Evolutionary conservation across 30 jellyfish, hydroid and myxozoan species (phyloP).

Genomic region (Hydractinia echinata): DNA sequence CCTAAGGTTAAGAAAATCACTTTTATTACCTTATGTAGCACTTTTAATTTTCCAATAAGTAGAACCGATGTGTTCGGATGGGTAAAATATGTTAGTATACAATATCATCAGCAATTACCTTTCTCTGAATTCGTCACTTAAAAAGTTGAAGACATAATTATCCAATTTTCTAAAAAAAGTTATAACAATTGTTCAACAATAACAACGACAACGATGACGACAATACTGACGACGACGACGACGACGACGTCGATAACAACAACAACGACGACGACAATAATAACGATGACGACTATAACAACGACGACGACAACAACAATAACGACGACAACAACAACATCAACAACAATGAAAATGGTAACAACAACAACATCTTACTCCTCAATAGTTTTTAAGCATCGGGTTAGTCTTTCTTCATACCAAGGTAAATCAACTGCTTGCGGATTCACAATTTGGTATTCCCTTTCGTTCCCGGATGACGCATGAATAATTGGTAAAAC

Average conservation of each 20-base stretch:
- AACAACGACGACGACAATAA: background rate
- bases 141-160: constrained; percentile 42
- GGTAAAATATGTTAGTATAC: background rate
- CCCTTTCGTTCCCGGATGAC: constrained; percentile 52
- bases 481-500: constrained; percentile 77
- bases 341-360: too few species aligned
- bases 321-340: too few species aligned
- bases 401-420: constrained; percentile 61
- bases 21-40: background rate
- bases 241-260: too few species aligned
- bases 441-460: constrained; percentile 74
- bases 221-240: too few species aligned
- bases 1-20: background rate
- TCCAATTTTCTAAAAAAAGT: constrained; percentile 52
- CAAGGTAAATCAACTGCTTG: constrained; percentile 67
- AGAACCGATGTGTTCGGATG: background rate
- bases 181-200: background rate
- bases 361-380: constrained; percentile 30
- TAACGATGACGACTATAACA: too few species aligned
- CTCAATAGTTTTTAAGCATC: constrained; percentile 35
- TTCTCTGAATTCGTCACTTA: constrained; percentile 54
- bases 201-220: background rate
- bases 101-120: constrained; percentile 43
- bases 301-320: too few species aligned
- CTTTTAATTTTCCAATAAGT: background rate